These are phyloP conservation scores for Halictus rubicundus DNA, from an alignment of 1,140 invertebrate genomes.

Conservation along the genomic window DNA sequence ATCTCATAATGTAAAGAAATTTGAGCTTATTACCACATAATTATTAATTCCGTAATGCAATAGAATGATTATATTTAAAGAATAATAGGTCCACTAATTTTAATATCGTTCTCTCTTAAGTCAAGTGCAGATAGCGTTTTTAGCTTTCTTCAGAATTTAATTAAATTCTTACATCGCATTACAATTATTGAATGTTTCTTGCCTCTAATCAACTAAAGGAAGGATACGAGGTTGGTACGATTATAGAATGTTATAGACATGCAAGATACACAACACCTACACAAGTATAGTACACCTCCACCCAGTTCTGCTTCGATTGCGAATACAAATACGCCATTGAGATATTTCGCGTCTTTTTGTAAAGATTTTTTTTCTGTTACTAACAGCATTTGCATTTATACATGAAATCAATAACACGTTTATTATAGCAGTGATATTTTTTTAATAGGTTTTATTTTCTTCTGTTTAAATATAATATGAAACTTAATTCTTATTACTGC, in stretches of 20 bases:
- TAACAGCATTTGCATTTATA: background rate
- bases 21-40: background rate
- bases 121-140: slow-evolving; percentile 9
- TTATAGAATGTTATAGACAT: slow-evolving; percentile 53
- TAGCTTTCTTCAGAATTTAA: slow-evolving; percentile 40
- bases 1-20: background rate
- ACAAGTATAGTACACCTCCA: slow-evolving; percentile 50
- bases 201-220: slow-evolving; percentile 79
- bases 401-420: slow-evolving; percentile 30
- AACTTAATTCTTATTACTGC: background rate
- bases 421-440: slow-evolving; percentile 7
- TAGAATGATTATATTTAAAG: background rate
- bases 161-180: slow-evolving; percentile 37
- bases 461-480: background rate
- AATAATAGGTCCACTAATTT: background rate
- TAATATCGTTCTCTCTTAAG: slow-evolving; percentile 10
- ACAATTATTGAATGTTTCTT: slow-evolving; percentile 71
- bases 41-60: background rate
- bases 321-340: slow-evolving; percentile 7
- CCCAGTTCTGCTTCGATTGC: slow-evolving; percentile 29
- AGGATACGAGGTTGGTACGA: slow-evolving; percentile 86
- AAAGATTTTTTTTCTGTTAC: background rate
- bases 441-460: slow-evolving; percentile 4
- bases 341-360: slow-evolving; percentile 10
- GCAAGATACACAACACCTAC: slow-evolving; percentile 56